Evolutionary conservation across 2,113 vertebrate species (phyloP).

Genomic region (Leucosticte australis): DNA sequence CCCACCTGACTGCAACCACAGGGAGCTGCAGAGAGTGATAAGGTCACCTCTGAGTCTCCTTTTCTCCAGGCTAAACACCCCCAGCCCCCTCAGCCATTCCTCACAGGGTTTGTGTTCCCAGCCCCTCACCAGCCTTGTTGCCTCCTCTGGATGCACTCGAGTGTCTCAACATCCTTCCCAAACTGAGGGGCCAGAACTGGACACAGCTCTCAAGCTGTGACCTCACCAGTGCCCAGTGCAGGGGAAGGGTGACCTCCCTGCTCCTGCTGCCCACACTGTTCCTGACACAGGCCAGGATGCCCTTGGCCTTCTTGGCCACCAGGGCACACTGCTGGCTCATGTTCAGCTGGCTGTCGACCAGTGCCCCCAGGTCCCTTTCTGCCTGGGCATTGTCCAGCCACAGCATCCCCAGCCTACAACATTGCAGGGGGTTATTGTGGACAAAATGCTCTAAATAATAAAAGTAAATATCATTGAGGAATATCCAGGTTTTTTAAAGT

Average conservation of each 20-base stretch:
- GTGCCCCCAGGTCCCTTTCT: neutral
- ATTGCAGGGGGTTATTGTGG: neutral
- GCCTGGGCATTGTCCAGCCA: neutral
- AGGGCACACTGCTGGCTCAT: neutral
- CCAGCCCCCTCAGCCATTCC: too few species aligned
- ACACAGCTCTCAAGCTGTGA: too few species aligned
- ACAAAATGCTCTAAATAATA: neutral
- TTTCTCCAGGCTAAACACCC: too few species aligned
- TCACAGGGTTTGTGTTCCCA: too few species aligned
- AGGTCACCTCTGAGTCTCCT: too few species aligned
- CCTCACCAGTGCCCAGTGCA: rapidly evolving
- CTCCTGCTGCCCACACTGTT: neutral
- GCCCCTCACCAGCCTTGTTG: too few species aligned
- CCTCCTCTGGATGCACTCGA: too few species aligned
- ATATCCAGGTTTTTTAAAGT: neutral
- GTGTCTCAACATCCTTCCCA: too few species aligned
- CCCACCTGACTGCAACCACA: too few species aligned
- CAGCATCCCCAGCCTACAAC: neutral
- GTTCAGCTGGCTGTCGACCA: rapidly evolving
- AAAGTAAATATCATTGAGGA: neutral
- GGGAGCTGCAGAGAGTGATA: too few species aligned
- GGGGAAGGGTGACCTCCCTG: neutral
- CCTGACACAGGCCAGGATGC: neutral
- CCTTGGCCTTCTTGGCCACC: neutral
- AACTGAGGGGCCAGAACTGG: too few species aligned